Evolutionary conservation across 2,888 invertebrate species (phyloP).

Genomic region (Marronus borbonicus): DNA sequence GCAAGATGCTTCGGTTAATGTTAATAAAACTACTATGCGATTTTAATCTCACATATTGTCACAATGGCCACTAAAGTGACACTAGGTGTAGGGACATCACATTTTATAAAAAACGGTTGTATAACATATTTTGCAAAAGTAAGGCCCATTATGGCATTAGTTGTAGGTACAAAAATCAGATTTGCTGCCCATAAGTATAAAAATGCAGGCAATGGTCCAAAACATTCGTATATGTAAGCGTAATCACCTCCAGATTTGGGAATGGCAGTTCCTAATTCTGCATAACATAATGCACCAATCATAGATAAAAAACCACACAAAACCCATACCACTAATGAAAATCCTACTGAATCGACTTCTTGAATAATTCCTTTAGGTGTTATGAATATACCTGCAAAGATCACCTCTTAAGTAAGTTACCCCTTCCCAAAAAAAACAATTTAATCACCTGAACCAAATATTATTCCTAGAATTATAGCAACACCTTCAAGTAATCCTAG

Average conservation of each 20-base stretch:
- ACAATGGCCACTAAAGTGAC: conserved; percentile 84
- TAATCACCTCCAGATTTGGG: conserved; percentile 98
- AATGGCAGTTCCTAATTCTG: conserved; percentile 91
- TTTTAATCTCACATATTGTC: conserved; percentile 81
- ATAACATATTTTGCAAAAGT: conserved; percentile 95
- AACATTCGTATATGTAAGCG: conserved; percentile 95
- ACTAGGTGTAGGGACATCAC: conserved; percentile 80
- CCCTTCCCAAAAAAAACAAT: not conserved
- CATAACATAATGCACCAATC: conserved; percentile 96
- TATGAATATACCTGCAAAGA: conserved; percentile 86
- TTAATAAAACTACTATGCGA: conserved; percentile 18
- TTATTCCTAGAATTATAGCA: conserved; percentile 94
- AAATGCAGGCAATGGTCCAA: conserved; percentile 92
- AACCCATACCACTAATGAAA: conserved; percentile 90
- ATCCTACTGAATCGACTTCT: conserved; percentile 92
- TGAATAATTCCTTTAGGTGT: conserved; percentile 94
- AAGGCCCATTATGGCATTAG: conserved; percentile 96
- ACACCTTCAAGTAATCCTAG: conserved; percentile 93
- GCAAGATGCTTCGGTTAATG: conserved; percentile 50
- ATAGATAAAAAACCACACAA: conserved; percentile 91
- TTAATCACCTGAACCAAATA: conserved; percentile 87
- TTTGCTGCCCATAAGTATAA: conserved; percentile 98
- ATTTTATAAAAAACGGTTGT: conserved; percentile 88
- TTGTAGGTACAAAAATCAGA: conserved; percentile 96
- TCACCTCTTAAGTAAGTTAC: not conserved